Conservation (phyloP, 2,888 invertebrate species). For the Timandra comae region DNA sequence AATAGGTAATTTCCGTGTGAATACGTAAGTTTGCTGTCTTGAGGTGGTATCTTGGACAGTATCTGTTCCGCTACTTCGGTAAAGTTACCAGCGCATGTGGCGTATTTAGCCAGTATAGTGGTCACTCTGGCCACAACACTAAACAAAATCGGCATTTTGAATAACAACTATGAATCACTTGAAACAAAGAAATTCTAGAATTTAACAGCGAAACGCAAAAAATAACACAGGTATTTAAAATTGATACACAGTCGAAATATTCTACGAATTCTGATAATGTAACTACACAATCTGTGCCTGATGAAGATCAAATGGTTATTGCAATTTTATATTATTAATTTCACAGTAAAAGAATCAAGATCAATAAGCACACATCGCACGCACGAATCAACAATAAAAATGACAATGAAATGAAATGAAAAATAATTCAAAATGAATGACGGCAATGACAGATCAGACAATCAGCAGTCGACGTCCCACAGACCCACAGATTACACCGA, state of each 20-base stretch:
- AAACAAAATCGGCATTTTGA: slow-evolving; percentile 91
- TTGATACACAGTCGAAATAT: background rate
- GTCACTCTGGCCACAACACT: slow-evolving; percentile 91
- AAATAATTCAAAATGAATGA: too few relatives aligned
- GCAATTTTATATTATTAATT: too few relatives aligned
- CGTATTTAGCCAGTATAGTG: slow-evolving; percentile 92
- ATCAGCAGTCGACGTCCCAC: too few relatives aligned
- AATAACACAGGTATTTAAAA: too few relatives aligned
- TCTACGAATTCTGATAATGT: background rate
- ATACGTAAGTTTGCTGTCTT: slow-evolving; percentile 94
- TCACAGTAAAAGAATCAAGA: too few relatives aligned
- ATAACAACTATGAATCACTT: slow-evolving; percentile 23
- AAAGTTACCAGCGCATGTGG: slow-evolving; percentile 95
- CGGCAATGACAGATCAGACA: too few relatives aligned
- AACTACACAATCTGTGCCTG: background rate
- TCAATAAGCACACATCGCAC: too few relatives aligned
- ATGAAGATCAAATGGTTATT: too few relatives aligned
- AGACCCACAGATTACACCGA: too few relatives aligned
- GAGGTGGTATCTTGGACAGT: slow-evolving; percentile 89
- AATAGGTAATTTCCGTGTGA: slow-evolving; percentile 95
- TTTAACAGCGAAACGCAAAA: too few relatives aligned
- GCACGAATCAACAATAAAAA: too few relatives aligned
- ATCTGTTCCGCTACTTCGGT: slow-evolving; percentile 96
- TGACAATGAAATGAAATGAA: too few relatives aligned
- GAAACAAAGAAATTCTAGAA: slow-evolving; percentile 13